Base-by-base conservation (phyloP, 30 jellyfish, hydroid and myxozoan genomes). In the Turritopsis rubra region DNA sequence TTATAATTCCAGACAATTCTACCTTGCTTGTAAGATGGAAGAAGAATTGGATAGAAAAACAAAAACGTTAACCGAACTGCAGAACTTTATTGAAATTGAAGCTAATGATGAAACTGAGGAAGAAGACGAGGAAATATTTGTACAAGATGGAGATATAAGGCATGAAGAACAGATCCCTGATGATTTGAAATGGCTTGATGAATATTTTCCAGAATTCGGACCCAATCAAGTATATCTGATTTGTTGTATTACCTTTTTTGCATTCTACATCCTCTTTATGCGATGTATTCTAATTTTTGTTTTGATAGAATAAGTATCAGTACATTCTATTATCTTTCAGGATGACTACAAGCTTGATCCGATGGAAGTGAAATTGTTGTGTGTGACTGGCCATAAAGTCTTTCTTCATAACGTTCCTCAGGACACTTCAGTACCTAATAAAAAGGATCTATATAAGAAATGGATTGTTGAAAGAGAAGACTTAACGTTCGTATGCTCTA, bases 11-110 rank as follows among this genome's bases (percentile, higher is more conserved):
- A 68, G 77, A 68, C 77, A 68, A 27, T 68, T 68, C 19, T 68
- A 68, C 30, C 77, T 68, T 68, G 77, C 77, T 8, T 68, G 77
- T 19, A 68, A 68, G 19, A 27, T n/a, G 30, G 77, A 68, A n/a
- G 77, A 68, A 68, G 77, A 74, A 16, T 7, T 16, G 8, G 83
- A 29, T 22, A 74, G 83, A 16, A 29, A 74, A 27, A 74, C 21
- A 19, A 0, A 72, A 72, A 29, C n/a, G 0, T n/a, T 27, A 26
- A 0, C 65, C 66, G 83, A 74, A n/a, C 18, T 26, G 60, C 3
- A 73, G 66, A 74, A 9, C 83, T 7, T 22, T 25, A 21, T 22
- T 25, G 0, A 29, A 30, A 0, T 9, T 0, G 7, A 27, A 29
- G 9, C 9, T 3, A 1, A n/a, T 29, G 66, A 74, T 7, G 60